These are phyloP conservation scores for Lordiphosa fenestrarum DNA, from an alignment of 2,888 invertebrate species.

Conservation along the genomic window DNA sequence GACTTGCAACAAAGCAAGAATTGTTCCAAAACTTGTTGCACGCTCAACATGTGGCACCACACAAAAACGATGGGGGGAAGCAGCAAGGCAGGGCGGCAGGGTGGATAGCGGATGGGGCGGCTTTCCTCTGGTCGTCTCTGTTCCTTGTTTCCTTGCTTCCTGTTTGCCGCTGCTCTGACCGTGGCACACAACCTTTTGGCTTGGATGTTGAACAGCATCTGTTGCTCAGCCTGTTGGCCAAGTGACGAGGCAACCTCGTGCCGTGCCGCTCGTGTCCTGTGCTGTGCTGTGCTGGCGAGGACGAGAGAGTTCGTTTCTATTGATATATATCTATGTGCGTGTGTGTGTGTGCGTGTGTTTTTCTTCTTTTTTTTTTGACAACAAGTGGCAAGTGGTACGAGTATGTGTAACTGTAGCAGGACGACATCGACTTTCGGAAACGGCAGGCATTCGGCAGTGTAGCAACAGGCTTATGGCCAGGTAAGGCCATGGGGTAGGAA, in stretches of 20 bases:
- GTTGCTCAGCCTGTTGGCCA: conserved; percentile 56
- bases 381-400: conserved; percentile 33
- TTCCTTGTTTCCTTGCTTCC: not conserved
- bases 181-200: conserved; percentile 62
- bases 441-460: conserved; percentile 21
- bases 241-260: conserved; percentile 51
- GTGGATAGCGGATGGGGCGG: conserved; percentile 16
- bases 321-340: conserved; percentile 4
- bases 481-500: conserved; percentile 30
- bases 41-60: conserved; percentile 18
- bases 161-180: conserved; percentile 5
- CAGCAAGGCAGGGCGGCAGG: not conserved
- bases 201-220: conserved; percentile 72
- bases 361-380: conserved; percentile 20
- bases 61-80: conserved; percentile 1
- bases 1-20: not conserved
- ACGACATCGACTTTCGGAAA: conserved; percentile 11
- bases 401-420: conserved; percentile 33
- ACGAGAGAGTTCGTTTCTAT: conserved; percentile 3
- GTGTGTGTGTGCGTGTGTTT: not conserved
- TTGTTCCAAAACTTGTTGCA: conserved; percentile 18
- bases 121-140: not conserved
- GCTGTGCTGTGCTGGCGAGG: conserved; percentile 16
- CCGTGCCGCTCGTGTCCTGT: conserved; percentile 1
- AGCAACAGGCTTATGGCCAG: conserved; percentile 61